Evolutionary conservation across 2,888 invertebrate genomes (phyloP), one percentile per base, ranked within the genome.

Genomic region (Philhelius pedissequus): DNA sequence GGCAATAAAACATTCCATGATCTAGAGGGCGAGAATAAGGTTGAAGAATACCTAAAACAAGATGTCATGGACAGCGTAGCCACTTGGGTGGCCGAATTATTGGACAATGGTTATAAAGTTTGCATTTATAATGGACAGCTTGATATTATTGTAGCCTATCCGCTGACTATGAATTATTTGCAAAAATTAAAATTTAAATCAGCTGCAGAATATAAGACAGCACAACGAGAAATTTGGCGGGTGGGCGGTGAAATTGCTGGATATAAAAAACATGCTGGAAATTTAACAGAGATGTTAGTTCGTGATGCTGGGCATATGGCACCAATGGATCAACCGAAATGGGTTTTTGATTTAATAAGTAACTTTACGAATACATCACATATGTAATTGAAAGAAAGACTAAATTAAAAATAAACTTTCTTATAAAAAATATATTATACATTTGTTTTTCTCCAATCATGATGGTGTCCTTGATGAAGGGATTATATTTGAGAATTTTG

Each of bases 131-230:
- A 95, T 89, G 98, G 98, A 0, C 98, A 98, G 89, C 90, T 98
- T 86, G 98, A 98, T 90, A 95, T 98, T 13, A 97, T 98, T 86
- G 96, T 97, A 0, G 97, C 97, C 0, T 97, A 97, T 91, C 97
- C 97, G 0, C 89, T 97, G 62, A 97, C 97, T 0, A 93, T 95
- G 20, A 96, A 95, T 89, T 97, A 96, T 90, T 91, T 98, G 32
- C 92, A 93, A 86, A 93, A 94, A 66, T 92, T 97, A 1, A 93
- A 95, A 52, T 97, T 97, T 92, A 93, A 92, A 22, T 94, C 93
- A 0, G 92, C 94, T 0, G 93, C 93, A 3, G 92, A 93, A 2
- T 97, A 96, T 90, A 94, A 94, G 88, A 92, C 91, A 1, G 95
- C 96, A 0, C 92, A 92, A 52, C 93, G 96, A 45, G 92, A 94